Percentiles rank a stretch among this genome's conserved stretches.
Conservation (phyloP, 1,140 invertebrate species). For the Ganaspis sp. region DNA sequence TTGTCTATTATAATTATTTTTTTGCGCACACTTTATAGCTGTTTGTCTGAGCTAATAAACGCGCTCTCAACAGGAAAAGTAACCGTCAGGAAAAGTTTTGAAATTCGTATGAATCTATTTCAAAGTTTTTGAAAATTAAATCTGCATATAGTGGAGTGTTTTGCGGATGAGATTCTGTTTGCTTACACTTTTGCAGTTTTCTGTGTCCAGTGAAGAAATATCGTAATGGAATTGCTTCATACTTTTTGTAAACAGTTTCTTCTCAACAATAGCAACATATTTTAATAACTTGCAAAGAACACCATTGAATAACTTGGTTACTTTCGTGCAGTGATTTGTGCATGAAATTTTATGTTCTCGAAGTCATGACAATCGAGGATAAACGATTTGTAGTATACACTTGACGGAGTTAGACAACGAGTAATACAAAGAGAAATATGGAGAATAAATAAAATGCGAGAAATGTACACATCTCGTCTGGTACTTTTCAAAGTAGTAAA, state of each 20-base stretch:
- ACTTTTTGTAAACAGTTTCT: neutral
- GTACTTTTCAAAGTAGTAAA: too few relatives aligned
- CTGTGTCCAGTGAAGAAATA: constrained; percentile 1
- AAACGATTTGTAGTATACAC: too few relatives aligned
- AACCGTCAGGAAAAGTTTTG: neutral
- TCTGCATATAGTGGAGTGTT: neutral
- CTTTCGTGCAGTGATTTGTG: neutral
- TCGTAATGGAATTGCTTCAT: neutral
- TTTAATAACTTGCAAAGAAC: neutral
- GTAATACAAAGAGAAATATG: too few relatives aligned
- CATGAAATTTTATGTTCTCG: too few relatives aligned
- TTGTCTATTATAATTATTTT: too few relatives aligned
- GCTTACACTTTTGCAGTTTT: neutral
- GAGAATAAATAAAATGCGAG: too few relatives aligned
- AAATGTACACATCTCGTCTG: too few relatives aligned
- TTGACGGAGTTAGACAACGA: too few relatives aligned
- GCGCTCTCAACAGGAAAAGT: too few relatives aligned
- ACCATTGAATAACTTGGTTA: neutral
- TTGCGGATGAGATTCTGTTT: constrained; percentile 4
- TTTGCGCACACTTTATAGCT: too few relatives aligned
- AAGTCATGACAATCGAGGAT: too few relatives aligned
- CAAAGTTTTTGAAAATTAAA: constrained; percentile 15
- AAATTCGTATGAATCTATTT: neutral
- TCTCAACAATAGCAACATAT: neutral
- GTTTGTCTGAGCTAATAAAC: too few relatives aligned